Conservation (phyloP, 2,113 vertebrate species). For the Pseudopipra pipra region DNA sequence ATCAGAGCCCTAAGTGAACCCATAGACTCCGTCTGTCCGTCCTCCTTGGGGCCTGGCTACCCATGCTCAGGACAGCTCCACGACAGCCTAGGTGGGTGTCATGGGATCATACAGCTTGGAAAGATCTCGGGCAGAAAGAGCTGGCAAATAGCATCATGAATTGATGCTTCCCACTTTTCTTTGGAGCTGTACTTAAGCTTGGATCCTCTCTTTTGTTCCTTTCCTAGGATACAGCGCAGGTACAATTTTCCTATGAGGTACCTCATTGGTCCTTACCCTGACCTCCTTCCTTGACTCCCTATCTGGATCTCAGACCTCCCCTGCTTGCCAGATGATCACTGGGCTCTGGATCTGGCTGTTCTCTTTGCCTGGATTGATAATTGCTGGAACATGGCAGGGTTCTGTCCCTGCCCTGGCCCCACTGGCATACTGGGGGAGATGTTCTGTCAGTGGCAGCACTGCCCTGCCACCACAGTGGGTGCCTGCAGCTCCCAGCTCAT, state of each 20-base stretch:
- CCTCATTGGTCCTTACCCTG: background rate
- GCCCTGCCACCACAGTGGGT: fast-evolving
- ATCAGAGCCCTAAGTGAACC: background rate
- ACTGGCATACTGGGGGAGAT: background rate
- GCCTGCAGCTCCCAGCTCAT: background rate
- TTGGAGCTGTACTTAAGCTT: background rate
- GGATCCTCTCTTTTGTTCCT: background rate
- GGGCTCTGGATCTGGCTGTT: background rate
- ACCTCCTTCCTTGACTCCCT: background rate
- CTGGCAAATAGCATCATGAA: background rate
- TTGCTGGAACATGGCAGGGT: fast-evolving
- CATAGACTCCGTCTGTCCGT: background rate
- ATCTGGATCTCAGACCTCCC: background rate
- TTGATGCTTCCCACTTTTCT: background rate
- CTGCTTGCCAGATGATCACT: background rate
- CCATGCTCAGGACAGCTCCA: background rate
- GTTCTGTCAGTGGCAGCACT: background rate
- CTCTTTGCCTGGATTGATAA: background rate
- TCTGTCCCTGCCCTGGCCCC: background rate
- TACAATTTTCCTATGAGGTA: background rate
- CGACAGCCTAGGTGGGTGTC: background rate
- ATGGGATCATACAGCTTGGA: background rate
- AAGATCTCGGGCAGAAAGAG: background rate
- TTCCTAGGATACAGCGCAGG: background rate
- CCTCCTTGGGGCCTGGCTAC: fast-evolving